Evolutionary conservation across 2,797 vertebrate genomes (phyloP).

Genomic region (Enteromius anoplus): DNA sequence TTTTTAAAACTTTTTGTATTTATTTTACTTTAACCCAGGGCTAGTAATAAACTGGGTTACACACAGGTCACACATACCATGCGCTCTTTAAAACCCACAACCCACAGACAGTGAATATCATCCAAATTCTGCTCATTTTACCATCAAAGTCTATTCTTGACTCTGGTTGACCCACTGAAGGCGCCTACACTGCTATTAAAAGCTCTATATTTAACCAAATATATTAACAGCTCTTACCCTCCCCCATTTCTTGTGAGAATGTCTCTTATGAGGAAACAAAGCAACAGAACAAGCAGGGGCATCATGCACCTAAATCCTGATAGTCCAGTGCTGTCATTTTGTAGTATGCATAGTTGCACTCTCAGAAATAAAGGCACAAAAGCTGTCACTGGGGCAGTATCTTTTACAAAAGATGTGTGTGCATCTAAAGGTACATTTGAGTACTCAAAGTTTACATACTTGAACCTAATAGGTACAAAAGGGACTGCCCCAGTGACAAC

Average conservation of each 20-base stretch:
- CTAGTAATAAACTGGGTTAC: not conserved
- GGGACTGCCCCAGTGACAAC: too few species aligned
- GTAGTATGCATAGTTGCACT: not conserved
- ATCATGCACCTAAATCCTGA: not conserved
- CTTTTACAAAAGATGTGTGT: too few species aligned
- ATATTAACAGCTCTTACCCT: slow-evolving; percentile 22
- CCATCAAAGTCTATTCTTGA: slow-evolving; percentile 43
- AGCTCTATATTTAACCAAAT: slow-evolving; percentile 39
- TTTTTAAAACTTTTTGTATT: not conserved
- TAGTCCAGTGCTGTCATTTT: not conserved
- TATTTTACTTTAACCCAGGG: not conserved
- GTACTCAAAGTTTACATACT: too few species aligned
- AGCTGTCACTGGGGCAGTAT: too few species aligned
- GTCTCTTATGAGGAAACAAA: not conserved
- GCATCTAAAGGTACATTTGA: too few species aligned
- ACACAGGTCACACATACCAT: slow-evolving; percentile 2
- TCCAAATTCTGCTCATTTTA: slow-evolving; percentile 41
- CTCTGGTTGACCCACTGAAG: slow-evolving; percentile 37
- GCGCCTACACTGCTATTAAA: slow-evolving; percentile 40
- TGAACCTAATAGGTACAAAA: too few species aligned
- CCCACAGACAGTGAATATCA: slow-evolving; percentile 25
- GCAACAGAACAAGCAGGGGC: not conserved
- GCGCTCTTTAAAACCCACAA: slow-evolving; percentile 21
- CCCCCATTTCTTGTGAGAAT: slow-evolving; percentile 15
- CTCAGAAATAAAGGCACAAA: too few species aligned